Evolutionary conservation across 2,888 invertebrate species (phyloP).

Genomic region (Loripinus fragilis): DNA sequence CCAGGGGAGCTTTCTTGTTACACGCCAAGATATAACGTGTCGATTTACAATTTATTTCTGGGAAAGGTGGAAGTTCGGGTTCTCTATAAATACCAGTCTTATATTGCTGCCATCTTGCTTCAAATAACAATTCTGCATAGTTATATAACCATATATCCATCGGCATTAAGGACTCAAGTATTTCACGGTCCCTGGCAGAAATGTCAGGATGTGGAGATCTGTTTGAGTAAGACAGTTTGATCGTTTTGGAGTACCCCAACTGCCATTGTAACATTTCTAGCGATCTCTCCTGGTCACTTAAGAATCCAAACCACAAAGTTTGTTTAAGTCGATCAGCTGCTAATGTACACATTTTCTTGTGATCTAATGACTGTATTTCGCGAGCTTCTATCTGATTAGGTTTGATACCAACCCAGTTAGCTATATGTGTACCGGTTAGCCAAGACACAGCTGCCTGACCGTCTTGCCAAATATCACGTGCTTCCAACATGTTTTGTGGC

Average conservation of each 20-base stretch:
- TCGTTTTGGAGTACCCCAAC: not conserved
- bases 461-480: slow-evolving; percentile 12
- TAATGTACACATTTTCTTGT: not conserved
- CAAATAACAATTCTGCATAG: not conserved
- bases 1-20: not conserved
- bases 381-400: not conserved
- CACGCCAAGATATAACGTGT: slow-evolving; percentile 4
- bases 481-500: not conserved
- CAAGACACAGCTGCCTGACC: slow-evolving; percentile 1
- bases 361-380: not conserved
- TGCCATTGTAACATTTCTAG: slow-evolving; percentile 6
- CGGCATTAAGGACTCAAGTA: slow-evolving; percentile 2
- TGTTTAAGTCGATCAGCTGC: not conserved
- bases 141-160: not conserved
- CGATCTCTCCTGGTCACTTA: not conserved
- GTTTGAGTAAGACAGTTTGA: not conserved
- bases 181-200: not conserved
- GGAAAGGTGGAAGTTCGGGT: not conserved
- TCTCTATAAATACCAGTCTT: not conserved
- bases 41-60: slow-evolving; percentile 4
- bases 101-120: not conserved
- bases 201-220: not conserved
- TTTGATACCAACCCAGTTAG: slow-evolving; percentile 13
- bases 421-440: not conserved
- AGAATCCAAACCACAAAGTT: slow-evolving; percentile 1